These are phyloP conservation scores for Gallinago undulata DNA, from an alignment of 2,113 vertebrate species.

Conservation along the genomic window DNA sequence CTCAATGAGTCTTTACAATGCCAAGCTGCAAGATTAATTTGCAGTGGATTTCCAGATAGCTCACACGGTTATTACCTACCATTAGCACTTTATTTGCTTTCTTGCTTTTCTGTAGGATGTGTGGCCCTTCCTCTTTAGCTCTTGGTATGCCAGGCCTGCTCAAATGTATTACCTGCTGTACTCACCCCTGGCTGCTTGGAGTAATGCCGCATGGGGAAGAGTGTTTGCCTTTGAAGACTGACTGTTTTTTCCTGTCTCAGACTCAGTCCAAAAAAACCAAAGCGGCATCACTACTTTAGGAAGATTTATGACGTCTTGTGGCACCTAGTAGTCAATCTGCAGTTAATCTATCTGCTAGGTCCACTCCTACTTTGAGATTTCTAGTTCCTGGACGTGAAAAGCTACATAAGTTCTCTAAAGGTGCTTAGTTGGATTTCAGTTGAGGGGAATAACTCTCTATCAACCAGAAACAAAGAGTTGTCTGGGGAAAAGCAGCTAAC, in stretches of 20 bases:
- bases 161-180: neutral
- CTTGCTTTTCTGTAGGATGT: neutral
- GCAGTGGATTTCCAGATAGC: neutral
- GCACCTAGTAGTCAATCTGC: neutral
- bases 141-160: neutral
- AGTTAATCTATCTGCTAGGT: neutral
- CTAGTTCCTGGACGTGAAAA: slow-evolving; percentile 25
- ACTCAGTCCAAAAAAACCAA: neutral
- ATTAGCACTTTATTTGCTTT: neutral
- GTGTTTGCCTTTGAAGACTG: neutral
- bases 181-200: neutral
- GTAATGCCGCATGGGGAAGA: neutral
- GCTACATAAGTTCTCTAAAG: slow-evolving; percentile 23
- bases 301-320: neutral
- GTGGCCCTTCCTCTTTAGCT: neutral
- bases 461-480: slow-evolving; percentile 48
- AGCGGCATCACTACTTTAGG: neutral
- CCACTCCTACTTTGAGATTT: neutral
- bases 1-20: neutral
- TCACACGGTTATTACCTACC: neutral
- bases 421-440: slow-evolving; percentile 46
- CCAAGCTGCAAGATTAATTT: neutral
- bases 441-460: slow-evolving; percentile 64
- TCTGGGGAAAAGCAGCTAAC: slow-evolving; percentile 69
- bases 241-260: neutral